Evolutionary conservation across 1,140 invertebrate genomes (phyloP), one percentile per base, ranked within the genome.

Genomic region (Drosophila erecta): DNA sequence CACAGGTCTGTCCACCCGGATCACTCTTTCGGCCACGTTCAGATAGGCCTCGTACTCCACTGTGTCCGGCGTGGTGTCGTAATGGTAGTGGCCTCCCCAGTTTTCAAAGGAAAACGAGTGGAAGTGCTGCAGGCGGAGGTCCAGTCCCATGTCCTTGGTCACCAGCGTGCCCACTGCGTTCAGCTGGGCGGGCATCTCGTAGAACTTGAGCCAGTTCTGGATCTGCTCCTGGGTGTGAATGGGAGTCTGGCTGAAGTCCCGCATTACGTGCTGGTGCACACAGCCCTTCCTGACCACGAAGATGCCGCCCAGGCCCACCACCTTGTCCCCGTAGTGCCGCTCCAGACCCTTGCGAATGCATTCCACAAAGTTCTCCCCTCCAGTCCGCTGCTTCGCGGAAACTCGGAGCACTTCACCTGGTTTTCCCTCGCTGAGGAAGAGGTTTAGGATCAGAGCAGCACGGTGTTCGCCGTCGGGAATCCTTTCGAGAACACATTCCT

Each of bases 71-170:
- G 97, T 97, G 6, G 96, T 97, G 93, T 99, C 98, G 90, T 96
- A 96, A 92, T 99, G 98, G 93, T 99, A 99, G 94, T 99, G 98
- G 3, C 98, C 98, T 67, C 97, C 98, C 93, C 97, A 95, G 22
- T 95, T 96, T 91, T 97, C 95, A 78, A 95, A 93, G 89, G 96
- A 97, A 92, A 97, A 98, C 64, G 97, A 97, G 92, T 99, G 98
- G 90, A 98, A 99, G 93, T 99, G 98, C 92, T 99, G 97, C 35
- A 98, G 94, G 75, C 98, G 94, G 24, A 99, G 93, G 93, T 99
- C 97, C 70, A 98, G 92, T 47, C 95, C 96, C 74, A 96, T 95
- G 92, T 98, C 98, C 76, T 95, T 94, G 44, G 97, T 97, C 27
- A 98, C 95, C 65, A 99, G 94, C 43, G 97, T 97, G 64, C 97